Evolutionary conservation across 2,797 vertebrate species (phyloP), one percentile per base, ranked within the genome.

Genomic region (Rhinichthys osculus): DNA sequence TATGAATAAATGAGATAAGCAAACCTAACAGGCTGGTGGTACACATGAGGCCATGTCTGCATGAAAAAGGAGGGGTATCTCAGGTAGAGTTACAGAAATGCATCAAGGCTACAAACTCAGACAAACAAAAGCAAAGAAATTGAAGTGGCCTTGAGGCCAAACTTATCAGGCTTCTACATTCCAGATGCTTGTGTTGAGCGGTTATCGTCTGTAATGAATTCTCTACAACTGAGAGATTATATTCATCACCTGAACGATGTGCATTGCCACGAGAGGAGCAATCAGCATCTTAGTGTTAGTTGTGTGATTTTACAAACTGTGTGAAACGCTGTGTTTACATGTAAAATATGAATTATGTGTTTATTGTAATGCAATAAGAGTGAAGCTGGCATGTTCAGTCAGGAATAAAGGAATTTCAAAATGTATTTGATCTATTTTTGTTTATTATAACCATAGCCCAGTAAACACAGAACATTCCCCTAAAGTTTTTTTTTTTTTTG

Each of bases 81-180:
- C 33, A 70, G 59, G 78, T 59, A 47, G 80, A 64, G 30, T 67
- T n/a, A 17, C 52, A 73, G 9, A 78, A 78, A 78, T 38, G 9
- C 64, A 79, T 42, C 19, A 85, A 77, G 44, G 66, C 74, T 85
- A 57, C 76, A 84, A 78, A 54, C 30, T 54, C 10, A 72, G 42
- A 76, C 76, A 81, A 50, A 86, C 78, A 86, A 84, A 83, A 84
- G 83, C 87, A 78, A 27, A 77, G 6, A 81, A 81, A 87, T 64
- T 73, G 76, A 80, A 83, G 59, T 76, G 30, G 71, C 72, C 71
- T 85, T 78, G 27, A 86, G 85, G 83, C 74, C 80, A 84, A 69
- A 69, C 70, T 78, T 85, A 85, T 82, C 83, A 85, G 66, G 21
- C 38, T 59, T 79, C 47, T 86, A 38, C 72, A 82, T 84, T 87